phyloP scores from a whole-genome alignment of 2,888 invertebrate genomes.

The Drosophila nr. medialis region DNA sequence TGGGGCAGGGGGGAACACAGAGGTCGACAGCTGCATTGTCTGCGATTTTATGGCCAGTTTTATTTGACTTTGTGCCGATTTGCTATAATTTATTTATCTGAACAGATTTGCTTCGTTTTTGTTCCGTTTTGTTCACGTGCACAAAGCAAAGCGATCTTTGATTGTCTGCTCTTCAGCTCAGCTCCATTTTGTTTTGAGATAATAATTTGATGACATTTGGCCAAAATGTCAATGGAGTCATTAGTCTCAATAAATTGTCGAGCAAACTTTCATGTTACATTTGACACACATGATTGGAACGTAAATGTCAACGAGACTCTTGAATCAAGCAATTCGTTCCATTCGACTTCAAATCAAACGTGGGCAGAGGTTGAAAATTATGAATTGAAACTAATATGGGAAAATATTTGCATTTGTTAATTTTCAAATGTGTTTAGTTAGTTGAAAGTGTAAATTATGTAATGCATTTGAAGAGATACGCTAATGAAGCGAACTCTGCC shows the following conservation, averaged over 20 bases:
- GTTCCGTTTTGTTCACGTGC: constrained; percentile 36
- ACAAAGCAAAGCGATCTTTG: constrained; percentile 5
- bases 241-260: constrained; percentile 14
- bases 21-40: constrained; percentile 57
- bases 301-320: constrained; percentile 44
- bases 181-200: background rate
- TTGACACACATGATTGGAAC: constrained; percentile 28
- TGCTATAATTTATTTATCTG: constrained; percentile 50
- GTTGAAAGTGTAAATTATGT: constrained; percentile 16
- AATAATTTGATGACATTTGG: constrained; percentile 35
- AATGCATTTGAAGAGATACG: constrained; percentile 30
- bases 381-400: background rate
- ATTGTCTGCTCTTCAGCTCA: constrained; percentile 9
- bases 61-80: constrained; percentile 53
- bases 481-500: constrained; percentile 35
- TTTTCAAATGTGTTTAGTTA: constrained; percentile 12
- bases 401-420: background rate
- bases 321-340: constrained; percentile 34
- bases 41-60: constrained; percentile 45
- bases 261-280: constrained; percentile 2
- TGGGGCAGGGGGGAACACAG: background rate
- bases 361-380: constrained; percentile 4
- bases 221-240: constrained; percentile 47
- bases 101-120: constrained; percentile 24
- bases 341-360: constrained; percentile 39